These are phyloP conservation scores for Acrobasis repandana DNA, from an alignment of 2,888 invertebrate genomes.

Conservation along the genomic window DNA sequence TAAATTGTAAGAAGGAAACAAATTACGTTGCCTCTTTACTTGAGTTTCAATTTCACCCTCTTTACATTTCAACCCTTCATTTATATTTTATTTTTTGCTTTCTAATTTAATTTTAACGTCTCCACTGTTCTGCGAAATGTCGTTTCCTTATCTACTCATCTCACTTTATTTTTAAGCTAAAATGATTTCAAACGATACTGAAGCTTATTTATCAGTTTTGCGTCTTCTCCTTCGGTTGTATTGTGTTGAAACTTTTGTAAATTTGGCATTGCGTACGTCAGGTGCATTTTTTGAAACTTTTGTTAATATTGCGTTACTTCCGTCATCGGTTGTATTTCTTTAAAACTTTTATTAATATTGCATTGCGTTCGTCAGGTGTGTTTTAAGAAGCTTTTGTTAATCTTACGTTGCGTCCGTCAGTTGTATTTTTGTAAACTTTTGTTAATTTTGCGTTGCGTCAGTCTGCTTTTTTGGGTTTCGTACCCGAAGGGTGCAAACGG, in stretches of 20 bases:
- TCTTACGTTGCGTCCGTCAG: too few species aligned
- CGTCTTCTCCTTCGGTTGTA: neutral
- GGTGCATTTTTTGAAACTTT: too few species aligned
- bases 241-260: too few species aligned
- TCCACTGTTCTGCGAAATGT: neutral
- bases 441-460: too few species aligned
- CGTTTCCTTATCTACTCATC: neutral
- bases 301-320: too few species aligned
- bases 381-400: too few species aligned
- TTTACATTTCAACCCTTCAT: slow-evolving; percentile 17
- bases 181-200: neutral
- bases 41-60: slow-evolving; percentile 10
- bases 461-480: too few species aligned
- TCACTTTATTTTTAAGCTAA: neutral
- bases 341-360: too few species aligned
- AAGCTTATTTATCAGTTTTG: neutral
- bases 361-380: too few species aligned
- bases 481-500: too few species aligned
- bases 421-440: too few species aligned
- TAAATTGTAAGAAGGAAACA: slow-evolving; percentile 8
- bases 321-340: too few species aligned
- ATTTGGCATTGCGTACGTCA: neutral
- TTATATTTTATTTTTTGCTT: slow-evolving; percentile 14
- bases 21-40: slow-evolving; percentile 13
- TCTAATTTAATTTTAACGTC: slow-evolving; percentile 11